Evolutionary conservation across 2,888 invertebrate genomes (phyloP).

Genomic region (Atrina japonica): DNA sequence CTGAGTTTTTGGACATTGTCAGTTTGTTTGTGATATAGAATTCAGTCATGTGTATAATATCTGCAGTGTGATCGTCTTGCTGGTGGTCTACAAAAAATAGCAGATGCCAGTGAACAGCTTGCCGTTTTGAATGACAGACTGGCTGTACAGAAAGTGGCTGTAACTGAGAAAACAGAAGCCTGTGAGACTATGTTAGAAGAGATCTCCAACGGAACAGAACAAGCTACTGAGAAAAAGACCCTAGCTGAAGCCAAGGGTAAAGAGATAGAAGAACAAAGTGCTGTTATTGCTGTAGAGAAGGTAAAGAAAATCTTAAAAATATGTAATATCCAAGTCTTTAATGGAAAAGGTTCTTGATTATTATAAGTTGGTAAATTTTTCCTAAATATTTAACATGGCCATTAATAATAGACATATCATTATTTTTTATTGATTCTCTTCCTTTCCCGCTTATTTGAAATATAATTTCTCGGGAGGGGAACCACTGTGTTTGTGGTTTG

Average conservation of each 20-base stretch:
- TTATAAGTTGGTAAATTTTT: background rate
- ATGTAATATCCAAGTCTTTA: no score
- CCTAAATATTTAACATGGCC: no score
- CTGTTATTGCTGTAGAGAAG: constrained; percentile 90
- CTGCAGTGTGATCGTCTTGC: constrained; percentile 86
- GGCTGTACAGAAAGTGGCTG: constrained; percentile 90
- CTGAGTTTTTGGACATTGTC: no score
- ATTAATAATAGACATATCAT: no score
- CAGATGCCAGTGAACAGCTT: constrained; percentile 91
- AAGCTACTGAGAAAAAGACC: constrained; percentile 89
- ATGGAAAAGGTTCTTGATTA: background rate
- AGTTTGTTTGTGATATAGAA: no score
- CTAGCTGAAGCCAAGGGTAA: constrained; percentile 90
- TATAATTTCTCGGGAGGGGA: no score
- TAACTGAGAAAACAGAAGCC: constrained; percentile 89
- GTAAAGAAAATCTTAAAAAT: constrained; percentile 76
- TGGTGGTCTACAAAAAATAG: constrained; percentile 90
- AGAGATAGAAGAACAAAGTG: constrained; percentile 91
- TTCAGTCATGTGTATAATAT: no score
- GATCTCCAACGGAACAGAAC: constrained; percentile 84
- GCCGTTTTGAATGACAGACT: constrained; percentile 90
- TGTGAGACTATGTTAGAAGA: constrained; percentile 90
- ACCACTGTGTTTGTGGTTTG: no score
- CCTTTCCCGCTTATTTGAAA: no score
- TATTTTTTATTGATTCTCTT: no score